A percentile compares a stretch with the other conserved stretches of the same genome.
Evolutionary conservation across 2,113 vertebrate species (phyloP).

Genomic region (Paramisgurnus dabryanus): DNA sequence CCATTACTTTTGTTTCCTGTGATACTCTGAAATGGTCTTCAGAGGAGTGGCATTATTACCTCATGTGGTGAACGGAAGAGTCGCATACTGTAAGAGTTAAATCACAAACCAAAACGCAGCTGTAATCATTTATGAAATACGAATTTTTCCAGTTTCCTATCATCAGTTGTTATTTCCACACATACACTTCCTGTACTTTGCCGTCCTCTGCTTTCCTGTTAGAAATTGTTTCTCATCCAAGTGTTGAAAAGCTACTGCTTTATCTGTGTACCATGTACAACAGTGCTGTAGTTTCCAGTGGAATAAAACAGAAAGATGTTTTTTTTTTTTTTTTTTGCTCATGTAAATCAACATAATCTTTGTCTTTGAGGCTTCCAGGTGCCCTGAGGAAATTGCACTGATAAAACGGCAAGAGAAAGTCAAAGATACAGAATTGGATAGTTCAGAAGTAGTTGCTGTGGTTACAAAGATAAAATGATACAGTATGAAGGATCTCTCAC

Average conservation of each 20-base stretch:
- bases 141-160: conserved; percentile 18
- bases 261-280: not conserved
- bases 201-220: conserved; percentile 22
- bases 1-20: not conserved
- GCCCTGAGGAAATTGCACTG: not conserved
- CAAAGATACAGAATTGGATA: conserved; percentile 35
- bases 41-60: not conserved
- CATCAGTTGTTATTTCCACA: conserved; percentile 39
- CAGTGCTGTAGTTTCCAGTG: not conserved
- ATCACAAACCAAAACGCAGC: conserved; percentile 11
- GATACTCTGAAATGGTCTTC: not conserved
- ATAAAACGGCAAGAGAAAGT: not conserved
- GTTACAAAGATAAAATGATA: conserved; percentile 41
- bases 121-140: conserved; percentile 20
- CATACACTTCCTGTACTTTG: conserved; percentile 35
- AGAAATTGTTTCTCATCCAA: conserved; percentile 23
- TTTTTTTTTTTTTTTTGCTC: not conserved
- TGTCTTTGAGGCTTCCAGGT: not conserved
- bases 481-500: conserved; percentile 37
- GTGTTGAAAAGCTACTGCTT: conserved; percentile 8
- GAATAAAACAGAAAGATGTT: not conserved
- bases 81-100: conserved; percentile 7
- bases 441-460: conserved; percentile 29
- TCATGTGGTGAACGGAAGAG: not conserved
- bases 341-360: not conserved